Base-by-base conservation (phyloP, 2,888 invertebrate genomes). In the Leistus spinibarbis region DNA sequence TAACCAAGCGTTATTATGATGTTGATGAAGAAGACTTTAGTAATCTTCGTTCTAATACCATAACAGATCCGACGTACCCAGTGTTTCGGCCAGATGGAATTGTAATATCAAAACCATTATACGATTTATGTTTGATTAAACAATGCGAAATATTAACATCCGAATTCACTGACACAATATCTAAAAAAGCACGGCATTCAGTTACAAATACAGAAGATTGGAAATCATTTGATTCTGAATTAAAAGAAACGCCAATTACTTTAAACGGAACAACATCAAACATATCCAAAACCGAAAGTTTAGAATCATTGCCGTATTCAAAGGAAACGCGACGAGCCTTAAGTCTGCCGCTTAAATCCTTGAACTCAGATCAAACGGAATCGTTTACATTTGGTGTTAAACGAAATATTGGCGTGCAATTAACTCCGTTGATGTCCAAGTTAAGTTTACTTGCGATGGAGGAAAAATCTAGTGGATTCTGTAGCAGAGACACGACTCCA, bases 401-500 rank as follows among this genome's bases (percentile, higher is more conserved):
- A 62, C 19, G 73, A 5, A 73, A 67, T 23, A 60, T 73, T 16
- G 73, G 89, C 9, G 90, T 94, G 0, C 93, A 93, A 76, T 81
- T 95, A 67, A 95, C 95, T 0, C 95, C 95, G 0, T 82, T 95
- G 0, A 93, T 95, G 93, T 93, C 94, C 27, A 95, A 94, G 82
- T 83, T 95, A 57, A 93, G 93, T 78, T 89, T 94, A 66, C 83
- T 94, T 76, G 93, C 93, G 0, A 88, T 91, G 78, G 90, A 89
- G 65, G 92, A 92, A 78, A 88, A 89, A 78, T 91, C 91, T 0
- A 91, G 91, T 76, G 91, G 91, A 0, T 91, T 91, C 81, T 90
- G 90, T 79, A 92, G 91, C 80, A 87, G 91, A 79, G 91, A 92
- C 57, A 90, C 90, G 79, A 92, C 92, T 0, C 92, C 93, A 0